These are phyloP conservation scores for Lordiphosa collinella DNA, from an alignment of 1,140 invertebrate genomes.

Conservation along the genomic window DNA sequence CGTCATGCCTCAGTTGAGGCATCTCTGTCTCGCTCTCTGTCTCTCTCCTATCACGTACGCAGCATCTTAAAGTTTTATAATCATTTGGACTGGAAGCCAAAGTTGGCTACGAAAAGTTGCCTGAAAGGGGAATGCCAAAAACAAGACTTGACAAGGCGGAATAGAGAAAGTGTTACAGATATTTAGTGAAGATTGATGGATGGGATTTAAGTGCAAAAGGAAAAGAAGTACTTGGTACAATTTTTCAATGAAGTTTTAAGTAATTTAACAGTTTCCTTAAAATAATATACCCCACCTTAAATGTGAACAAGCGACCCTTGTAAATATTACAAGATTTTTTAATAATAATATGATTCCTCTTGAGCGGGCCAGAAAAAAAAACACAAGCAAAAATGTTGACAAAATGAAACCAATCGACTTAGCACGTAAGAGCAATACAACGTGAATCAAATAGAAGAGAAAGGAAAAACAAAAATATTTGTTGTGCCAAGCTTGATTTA, in stretches of 20 bases:
- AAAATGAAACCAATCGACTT: too few relatives aligned
- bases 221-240: not conserved
- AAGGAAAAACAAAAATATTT: not conserved
- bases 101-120: slow-evolving; percentile 18
- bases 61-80: slow-evolving; percentile 25
- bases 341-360: too few relatives aligned
- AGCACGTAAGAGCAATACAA: too few relatives aligned
- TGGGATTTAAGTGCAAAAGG: slow-evolving; percentile 5
- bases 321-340: too few relatives aligned
- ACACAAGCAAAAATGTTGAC: too few relatives aligned
- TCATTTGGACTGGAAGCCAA: slow-evolving; percentile 14
- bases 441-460: not conserved
- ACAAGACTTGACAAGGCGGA: slow-evolving; percentile 12
- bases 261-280: too few relatives aligned
- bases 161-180: slow-evolving; percentile 6
- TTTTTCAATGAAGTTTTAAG: too few relatives aligned
- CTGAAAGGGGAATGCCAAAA: slow-evolving; percentile 10
- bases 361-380: too few relatives aligned
- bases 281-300: too few relatives aligned
- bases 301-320: too few relatives aligned
- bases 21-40: not conserved
- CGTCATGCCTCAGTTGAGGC: slow-evolving; percentile 1
- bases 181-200: slow-evolving; percentile 16
- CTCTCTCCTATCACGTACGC: slow-evolving; percentile 14
- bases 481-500: too few relatives aligned